Base-by-base conservation (phyloP, 2,113 vertebrate species). In the Vulpes vulpes region DNA sequence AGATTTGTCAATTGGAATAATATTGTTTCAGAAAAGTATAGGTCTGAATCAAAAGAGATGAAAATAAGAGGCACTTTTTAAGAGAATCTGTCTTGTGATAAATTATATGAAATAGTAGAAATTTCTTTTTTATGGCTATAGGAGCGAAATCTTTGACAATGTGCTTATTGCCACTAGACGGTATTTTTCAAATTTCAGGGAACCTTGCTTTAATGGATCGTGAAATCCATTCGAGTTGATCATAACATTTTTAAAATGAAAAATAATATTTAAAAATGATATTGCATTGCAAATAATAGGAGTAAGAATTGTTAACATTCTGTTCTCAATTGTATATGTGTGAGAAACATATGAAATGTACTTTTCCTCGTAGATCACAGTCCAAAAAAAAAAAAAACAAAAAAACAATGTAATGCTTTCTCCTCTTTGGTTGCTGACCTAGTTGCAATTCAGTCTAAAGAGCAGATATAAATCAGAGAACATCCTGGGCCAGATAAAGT, bases 391-490 rank as follows among this genome's bases (percentile, higher is more conserved):
- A 79, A 88, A 81, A 19, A 20, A 79, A 73, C 35, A 59, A n/a
- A 76, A 7, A 0, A 27, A 30, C 59, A 96, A 80, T 9, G 19
- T n/a, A 32, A 20, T 38, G 27, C 27, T 95, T 3, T 51, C 12
- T 85, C 6, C 60, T 97, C 67, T 88, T 85, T 55, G 59, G n/a
- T 64, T 10, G 32, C 6, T 94, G 53, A 60, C 59, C 35, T 96
- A 89, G 22, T 27, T 74, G 2, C 11, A 84, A 60, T 82, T 81
- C 14, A 4, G 9, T 86, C 59, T 82, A 49, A 78, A 86, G 27
- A 65, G 43, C 11, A 69, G 49, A 62, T 97, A 10, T 87, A 51
- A 57, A 93, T 78, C 51, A 88, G 84, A 92, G 69, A 87, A 79
- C 27, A 78, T 59, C 3, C 19, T 11, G 5, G 17, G 38, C 25